These are phyloP conservation scores for Allobates femoralis DNA, from an alignment of 2,797 vertebrate genomes.

Conservation along the genomic window DNA sequence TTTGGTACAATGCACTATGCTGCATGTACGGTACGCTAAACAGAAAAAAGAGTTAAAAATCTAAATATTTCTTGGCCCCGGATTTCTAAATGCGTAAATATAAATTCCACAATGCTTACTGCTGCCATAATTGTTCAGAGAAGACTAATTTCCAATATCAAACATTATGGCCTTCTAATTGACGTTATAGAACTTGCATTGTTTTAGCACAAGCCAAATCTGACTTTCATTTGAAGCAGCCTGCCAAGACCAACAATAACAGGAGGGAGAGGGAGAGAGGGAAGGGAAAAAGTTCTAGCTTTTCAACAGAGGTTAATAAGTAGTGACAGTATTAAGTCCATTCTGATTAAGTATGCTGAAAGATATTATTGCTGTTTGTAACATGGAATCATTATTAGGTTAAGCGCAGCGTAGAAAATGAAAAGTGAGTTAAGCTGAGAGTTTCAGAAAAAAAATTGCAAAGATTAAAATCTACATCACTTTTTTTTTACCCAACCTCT, in stretches of 20 bases:
- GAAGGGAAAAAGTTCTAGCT: constrained; percentile 84
- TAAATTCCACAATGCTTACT: constrained; percentile 46
- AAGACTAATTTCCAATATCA: constrained; percentile 69
- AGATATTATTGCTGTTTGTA: constrained; percentile 93
- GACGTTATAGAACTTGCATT: constrained; percentile 81
- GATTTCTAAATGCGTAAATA: constrained; percentile 20
- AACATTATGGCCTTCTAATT: constrained; percentile 78
- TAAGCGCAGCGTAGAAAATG: constrained; percentile 93
- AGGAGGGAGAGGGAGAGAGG: constrained; percentile 70
- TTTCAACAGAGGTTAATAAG: constrained; percentile 99
- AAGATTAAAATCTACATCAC: not conserved
- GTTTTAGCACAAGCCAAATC: constrained; percentile 83
- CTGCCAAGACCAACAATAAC: constrained; percentile 94
- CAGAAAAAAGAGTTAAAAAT: not conserved
- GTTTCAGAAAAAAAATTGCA: constrained; percentile 37
- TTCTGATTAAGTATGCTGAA: constrained; percentile 96
- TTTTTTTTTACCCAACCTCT: not conserved
- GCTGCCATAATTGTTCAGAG: constrained; percentile 54
- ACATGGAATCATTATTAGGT: constrained; percentile 97
- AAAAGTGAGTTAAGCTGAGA: constrained; percentile 89
- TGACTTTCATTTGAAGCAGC: constrained; percentile 84
- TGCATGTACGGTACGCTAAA: not conserved
- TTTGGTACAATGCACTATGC: not conserved
- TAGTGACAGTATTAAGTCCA: constrained; percentile 98
- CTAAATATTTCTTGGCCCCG: not conserved